A percentile compares a stretch with the other conserved stretches of the same genome.
These are phyloP conservation scores for Hirtodrosophila duncani DNA, from an alignment of 2,888 invertebrate genomes.

Conservation along the genomic window DNA sequence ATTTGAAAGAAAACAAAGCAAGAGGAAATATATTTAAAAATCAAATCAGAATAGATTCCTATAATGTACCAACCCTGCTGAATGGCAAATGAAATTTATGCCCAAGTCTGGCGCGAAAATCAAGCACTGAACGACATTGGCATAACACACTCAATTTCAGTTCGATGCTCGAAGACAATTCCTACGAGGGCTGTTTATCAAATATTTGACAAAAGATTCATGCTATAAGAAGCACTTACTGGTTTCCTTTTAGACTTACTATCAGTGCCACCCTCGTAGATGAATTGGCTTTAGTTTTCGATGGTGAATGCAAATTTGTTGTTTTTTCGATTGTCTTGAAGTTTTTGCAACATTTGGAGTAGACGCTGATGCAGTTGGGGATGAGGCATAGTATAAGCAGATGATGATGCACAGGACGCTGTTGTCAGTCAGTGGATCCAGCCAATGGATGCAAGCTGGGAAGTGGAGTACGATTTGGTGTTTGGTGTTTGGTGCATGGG, in stretches of 20 bases:
- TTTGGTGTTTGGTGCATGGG: background rate
- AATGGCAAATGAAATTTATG: slow-evolving; percentile 62
- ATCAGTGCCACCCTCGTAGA: no score
- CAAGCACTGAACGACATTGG: slow-evolving; percentile 9
- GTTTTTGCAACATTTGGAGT: slow-evolving; percentile 19
- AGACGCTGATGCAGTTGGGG: background rate
- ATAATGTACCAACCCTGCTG: slow-evolving; percentile 52
- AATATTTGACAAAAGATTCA: no score
- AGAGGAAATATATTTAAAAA: no score
- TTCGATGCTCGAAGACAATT: no score
- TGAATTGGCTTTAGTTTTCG: slow-evolving; percentile 34
- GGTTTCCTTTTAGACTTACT: no score
- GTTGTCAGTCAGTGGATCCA: slow-evolving; percentile 20
- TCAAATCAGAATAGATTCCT: slow-evolving; percentile 37
- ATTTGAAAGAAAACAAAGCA: no score
- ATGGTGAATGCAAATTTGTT: slow-evolving; percentile 50
- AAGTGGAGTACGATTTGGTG: slow-evolving; percentile 6
- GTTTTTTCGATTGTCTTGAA: slow-evolving; percentile 46
- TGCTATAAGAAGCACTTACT: no score
- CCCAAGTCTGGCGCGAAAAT: slow-evolving; percentile 28
- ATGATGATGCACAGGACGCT: slow-evolving; percentile 52
- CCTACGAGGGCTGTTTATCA: no score
- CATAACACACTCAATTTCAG: no score
- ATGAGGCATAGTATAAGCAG: slow-evolving; percentile 10
- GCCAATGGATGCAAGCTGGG: slow-evolving; percentile 48